These are phyloP conservation scores for Sminthurinus signatus DNA, from an alignment of 1,140 invertebrate species.

Conservation along the genomic window DNA sequence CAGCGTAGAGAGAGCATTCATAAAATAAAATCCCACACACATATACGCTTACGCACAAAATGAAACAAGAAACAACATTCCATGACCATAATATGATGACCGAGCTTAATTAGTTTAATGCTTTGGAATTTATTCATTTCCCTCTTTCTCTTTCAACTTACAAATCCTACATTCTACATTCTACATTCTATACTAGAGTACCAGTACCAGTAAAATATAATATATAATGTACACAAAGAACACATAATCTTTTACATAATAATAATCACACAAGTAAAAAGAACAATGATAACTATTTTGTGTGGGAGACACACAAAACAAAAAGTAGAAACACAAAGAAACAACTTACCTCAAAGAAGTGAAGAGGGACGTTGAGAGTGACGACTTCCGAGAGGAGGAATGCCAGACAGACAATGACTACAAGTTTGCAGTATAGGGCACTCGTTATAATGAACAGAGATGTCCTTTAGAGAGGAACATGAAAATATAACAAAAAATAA, in stretches of 20 bases:
- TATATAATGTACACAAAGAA: too few species aligned
- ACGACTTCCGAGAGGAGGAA: constrained; percentile 88
- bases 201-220: too few species aligned
- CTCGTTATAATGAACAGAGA: constrained; percentile 90
- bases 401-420: constrained; percentile 83
- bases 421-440: constrained; percentile 85
- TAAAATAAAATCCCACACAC: too few species aligned
- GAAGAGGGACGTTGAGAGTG: constrained; percentile 78
- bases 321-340: neutral
- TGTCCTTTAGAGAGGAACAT: constrained; percentile 68
- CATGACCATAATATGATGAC: too few species aligned
- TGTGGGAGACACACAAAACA: neutral
- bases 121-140: too few species aligned
- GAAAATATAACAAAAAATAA: constrained; percentile 14
- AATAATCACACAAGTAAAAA: neutral
- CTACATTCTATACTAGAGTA: too few species aligned
- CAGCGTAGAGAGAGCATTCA: too few species aligned
- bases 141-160: too few species aligned
- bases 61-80: too few species aligned
- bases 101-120: too few species aligned
- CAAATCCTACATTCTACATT: too few species aligned
- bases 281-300: neutral
- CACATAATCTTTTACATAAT: neutral
- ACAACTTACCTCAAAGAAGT: constrained; percentile 72
- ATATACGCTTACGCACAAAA: too few species aligned